A percentile compares a stretch with the other conserved stretches of the same genome.
phyloP scores from a whole-genome alignment of 2,888 invertebrate species.

The Pachliopta kotzebuea region DNA sequence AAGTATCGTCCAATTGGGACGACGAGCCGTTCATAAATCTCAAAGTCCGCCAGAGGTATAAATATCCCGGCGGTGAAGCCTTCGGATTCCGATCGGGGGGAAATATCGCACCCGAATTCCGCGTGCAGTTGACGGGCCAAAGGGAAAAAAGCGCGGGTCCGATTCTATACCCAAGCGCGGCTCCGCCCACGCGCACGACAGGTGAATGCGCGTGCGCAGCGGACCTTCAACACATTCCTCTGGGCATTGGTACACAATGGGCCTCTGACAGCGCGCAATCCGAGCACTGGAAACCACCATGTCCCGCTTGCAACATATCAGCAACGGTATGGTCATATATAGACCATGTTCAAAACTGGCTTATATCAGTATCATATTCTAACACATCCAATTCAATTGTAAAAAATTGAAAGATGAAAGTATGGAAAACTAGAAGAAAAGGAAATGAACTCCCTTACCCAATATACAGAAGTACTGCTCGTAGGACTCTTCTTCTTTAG shows the following conservation, averaged over 20 bases:
- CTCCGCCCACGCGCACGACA: conserved; percentile 74
- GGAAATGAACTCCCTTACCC: too few species aligned
- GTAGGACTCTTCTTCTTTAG: too few species aligned
- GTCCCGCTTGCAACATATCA: too few species aligned
- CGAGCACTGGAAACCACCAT: too few species aligned
- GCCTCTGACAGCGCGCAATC: conserved; percentile 15
- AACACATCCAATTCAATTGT: too few species aligned
- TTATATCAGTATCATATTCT: too few species aligned
- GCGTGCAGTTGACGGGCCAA: conserved; percentile 60
- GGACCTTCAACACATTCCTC: conserved; percentile 62
- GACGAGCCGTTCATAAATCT: conserved; percentile 58
- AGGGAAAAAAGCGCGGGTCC: conserved; percentile 67
- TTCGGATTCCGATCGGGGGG: conserved; percentile 70
- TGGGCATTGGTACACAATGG: conserved; percentile 72
- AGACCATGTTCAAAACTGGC: too few species aligned
- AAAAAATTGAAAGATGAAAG: too few species aligned
- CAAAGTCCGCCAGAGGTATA: conserved; percentile 54
- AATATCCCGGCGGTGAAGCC: conserved; percentile 70
- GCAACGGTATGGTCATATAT: too few species aligned
- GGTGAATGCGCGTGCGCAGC: conserved; percentile 74
- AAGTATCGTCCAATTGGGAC: conserved; percentile 53
- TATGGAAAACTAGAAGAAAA: too few species aligned
- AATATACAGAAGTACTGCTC: too few species aligned
- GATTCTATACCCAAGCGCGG: conserved; percentile 48
- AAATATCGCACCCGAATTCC: conserved; percentile 81